Percentiles rank a stretch among this genome's conserved stretches.
Evolutionary conservation across 2,797 vertebrate genomes (phyloP).

Genomic region (Alca torda): DNA sequence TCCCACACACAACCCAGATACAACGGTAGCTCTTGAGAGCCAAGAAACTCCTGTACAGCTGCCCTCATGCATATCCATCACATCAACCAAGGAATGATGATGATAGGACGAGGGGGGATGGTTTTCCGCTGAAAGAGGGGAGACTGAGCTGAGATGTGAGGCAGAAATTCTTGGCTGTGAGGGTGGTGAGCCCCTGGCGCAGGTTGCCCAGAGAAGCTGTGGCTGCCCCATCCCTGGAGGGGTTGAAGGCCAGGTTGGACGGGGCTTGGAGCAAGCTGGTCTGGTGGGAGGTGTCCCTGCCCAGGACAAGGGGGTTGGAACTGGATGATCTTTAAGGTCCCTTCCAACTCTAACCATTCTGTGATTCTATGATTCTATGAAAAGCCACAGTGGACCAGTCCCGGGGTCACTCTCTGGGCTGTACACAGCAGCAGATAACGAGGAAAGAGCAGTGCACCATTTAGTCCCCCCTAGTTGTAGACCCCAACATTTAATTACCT

Average conservation of each 20-base stretch:
- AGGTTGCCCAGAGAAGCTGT: too few relatives aligned
- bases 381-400: background rate
- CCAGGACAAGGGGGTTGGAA: background rate
- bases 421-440: background rate
- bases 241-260: background rate
- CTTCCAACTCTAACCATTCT: background rate
- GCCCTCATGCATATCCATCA: background rate
- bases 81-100: background rate
- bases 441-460: background rate
- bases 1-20: background rate
- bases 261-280: background rate
- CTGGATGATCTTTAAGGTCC: background rate
- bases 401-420: background rate
- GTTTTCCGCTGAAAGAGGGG: background rate
- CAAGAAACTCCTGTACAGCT: background rate
- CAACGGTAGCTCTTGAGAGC: accelerated
- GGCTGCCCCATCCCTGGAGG: background rate
- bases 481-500: background rate
- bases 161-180: background rate
- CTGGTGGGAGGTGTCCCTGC: background rate
- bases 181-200: background rate
- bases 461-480: background rate
- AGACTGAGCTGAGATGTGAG: background rate
- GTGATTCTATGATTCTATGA: background rate
- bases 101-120: background rate